Percentiles rank a stretch among this genome's conserved stretches.
Evolutionary conservation across 2,888 invertebrate species (phyloP).

Genomic region (Sabatieria punctata): DNA sequence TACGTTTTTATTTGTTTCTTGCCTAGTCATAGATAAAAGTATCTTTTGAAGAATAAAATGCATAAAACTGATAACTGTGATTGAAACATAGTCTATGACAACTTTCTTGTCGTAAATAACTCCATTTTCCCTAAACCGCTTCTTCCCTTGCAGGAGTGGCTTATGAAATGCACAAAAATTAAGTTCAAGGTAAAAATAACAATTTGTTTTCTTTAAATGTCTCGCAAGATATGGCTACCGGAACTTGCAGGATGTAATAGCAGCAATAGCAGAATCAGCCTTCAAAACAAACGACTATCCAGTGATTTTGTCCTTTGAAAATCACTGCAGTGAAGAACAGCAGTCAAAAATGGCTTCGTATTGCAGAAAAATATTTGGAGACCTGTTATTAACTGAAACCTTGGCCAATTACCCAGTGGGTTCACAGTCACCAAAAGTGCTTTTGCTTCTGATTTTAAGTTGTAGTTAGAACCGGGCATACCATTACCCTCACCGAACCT

Average conservation of each 20-base stretch:
- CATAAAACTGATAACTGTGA: too few species aligned
- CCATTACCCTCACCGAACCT: conserved; percentile 76
- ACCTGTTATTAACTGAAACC: conserved; percentile 69
- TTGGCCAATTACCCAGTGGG: conserved; percentile 67
- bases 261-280: conserved; percentile 87
- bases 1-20: too few species aligned
- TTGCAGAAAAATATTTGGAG: conserved; percentile 88
- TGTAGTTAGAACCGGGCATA: conserved; percentile 66
- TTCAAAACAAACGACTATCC: conserved; percentile 96
- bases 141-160: too few species aligned
- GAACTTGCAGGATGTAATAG: conserved; percentile 58
- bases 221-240: background rate
- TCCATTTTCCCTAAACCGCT: too few species aligned
- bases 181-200: too few species aligned
- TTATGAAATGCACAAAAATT: too few species aligned
- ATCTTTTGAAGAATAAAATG: too few species aligned
- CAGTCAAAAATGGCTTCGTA: conserved; percentile 94
- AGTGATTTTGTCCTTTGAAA: conserved; percentile 91
- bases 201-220: background rate
- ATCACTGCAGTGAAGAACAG: conserved; percentile 60
- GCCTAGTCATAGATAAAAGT: too few species aligned
- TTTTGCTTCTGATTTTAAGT: too few species aligned
- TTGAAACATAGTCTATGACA: too few species aligned
- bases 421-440: too few species aligned
- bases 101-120: too few species aligned